Percentiles rank a stretch among this genome's conserved stretches.
Conservation (phyloP, 2,888 invertebrate genomes). For the Eurytoma adleriae region DNA sequence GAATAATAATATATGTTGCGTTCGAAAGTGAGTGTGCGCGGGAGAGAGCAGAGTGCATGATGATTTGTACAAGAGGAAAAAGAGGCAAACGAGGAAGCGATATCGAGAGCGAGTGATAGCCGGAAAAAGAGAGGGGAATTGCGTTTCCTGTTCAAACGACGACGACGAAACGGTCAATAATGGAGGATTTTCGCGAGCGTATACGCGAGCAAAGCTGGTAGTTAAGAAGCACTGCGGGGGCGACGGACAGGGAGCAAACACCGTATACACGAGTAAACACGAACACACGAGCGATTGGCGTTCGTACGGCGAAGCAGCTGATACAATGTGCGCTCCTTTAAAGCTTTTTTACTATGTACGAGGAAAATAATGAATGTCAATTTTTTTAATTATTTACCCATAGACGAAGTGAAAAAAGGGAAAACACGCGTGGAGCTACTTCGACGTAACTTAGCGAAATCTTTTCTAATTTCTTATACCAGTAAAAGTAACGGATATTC, state of each 20-base stretch:
- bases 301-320: conserved; percentile 37
- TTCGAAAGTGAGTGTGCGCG: conserved; percentile 49
- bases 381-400: conserved; percentile 49
- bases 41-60: conserved; percentile 42
- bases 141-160: conserved; percentile 42
- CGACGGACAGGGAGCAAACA: background rate
- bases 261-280: conserved; percentile 31
- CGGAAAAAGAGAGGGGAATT: conserved; percentile 13
- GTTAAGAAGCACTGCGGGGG: too few relatives aligned
- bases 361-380: conserved; percentile 50
- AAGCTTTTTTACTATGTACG: conserved; percentile 52
- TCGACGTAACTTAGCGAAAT: conserved; percentile 46
- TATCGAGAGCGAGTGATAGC: background rate
- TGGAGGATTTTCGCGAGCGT: conserved; percentile 11
- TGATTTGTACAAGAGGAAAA: conserved; percentile 25
- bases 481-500: conserved; percentile 48
- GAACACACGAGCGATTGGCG: conserved; percentile 37
- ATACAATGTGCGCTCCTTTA: conserved; percentile 46
- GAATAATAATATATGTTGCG: conserved; percentile 48
- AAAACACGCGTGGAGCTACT: conserved; percentile 39
- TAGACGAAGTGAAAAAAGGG: background rate
- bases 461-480: conserved; percentile 56
- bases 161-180: conserved; percentile 24
- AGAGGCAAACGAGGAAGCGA: background rate
- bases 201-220: background rate